Evolutionary conservation across 2,888 invertebrate species (phyloP), one percentile per base, ranked within the genome.

Genomic region (Thumatha senex): DNA sequence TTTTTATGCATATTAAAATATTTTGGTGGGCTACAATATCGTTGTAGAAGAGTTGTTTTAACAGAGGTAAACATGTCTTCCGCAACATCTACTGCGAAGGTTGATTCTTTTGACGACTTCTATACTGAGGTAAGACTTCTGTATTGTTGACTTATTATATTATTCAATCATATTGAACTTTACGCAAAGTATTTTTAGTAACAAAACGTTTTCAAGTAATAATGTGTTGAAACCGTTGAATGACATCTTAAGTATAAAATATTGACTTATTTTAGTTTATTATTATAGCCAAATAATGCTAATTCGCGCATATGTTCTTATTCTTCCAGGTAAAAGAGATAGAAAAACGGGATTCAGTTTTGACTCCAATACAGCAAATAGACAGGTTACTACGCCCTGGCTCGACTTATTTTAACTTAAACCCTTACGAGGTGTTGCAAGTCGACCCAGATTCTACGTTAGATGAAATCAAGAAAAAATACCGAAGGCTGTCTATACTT

Each of bases 341-440:
- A 60, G 99, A 99, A 90, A 97, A 98, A 88, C 93, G 98, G 69
- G 99, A 99, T 90, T 97, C 99, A 5, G 98, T 98, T 43, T 92
- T 99, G 76, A 99, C 99, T 38, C 96, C 99, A 18, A 96, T 96
- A 82, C 98, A 99, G 92, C 99, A 99, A 93, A 98, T 99, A 70
- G 98, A 99, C 63, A 94, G 99, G 72, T 93, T 99, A 55, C 93
- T 98, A 51, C 93, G 99, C 70, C 98, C 99, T 54, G 99, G 99
- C 24, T 98, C 99, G 0, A 98, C 99, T 10, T 99, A 99, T 91
- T 97, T 99, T 85, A 99, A 99, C 92, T 93, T 99, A 63, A 99
- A 99, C 88, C 99, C 99, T 1, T 98, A 96, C 82, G 97, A 98
- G 90, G 98, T 97, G 2, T 90, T 98, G 48, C 97, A 98, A 92